Conservation (phyloP, 2,797 vertebrate species). For the Cichlasoma orientale region DNA sequence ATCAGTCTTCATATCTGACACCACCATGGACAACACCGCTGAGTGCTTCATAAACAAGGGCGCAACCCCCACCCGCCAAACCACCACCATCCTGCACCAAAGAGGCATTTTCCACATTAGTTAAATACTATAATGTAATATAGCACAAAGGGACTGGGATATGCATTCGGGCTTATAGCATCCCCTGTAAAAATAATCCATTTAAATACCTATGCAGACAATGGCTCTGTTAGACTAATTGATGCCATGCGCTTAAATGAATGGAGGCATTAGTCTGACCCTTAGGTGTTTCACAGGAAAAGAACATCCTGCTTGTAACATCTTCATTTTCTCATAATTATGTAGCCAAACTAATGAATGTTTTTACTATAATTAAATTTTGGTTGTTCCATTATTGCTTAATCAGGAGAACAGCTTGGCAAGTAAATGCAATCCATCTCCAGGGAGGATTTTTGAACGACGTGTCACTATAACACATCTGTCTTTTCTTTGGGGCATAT, state of each 20-base stretch:
- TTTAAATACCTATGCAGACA: conserved; percentile 57
- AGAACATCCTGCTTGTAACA: conserved; percentile 41
- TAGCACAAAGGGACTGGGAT: background rate
- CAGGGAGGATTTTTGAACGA: conserved; percentile 31
- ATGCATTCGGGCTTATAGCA: conserved; percentile 40
- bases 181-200: conserved; percentile 52
- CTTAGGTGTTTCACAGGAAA: conserved; percentile 46
- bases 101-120: conserved; percentile 12
- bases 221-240: conserved; percentile 65
- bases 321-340: conserved; percentile 55
- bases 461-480: conserved; percentile 26
- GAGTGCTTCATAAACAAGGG: conserved; percentile 1
- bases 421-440: conserved; percentile 38
- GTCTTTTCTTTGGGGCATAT: background rate
- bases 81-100: background rate
- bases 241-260: conserved; percentile 55
- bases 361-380: conserved; percentile 59
- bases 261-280: conserved; percentile 61
- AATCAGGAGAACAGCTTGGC: conserved; percentile 46
- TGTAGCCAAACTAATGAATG: conserved; percentile 41
- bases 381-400: conserved; percentile 29
- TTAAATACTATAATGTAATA: conserved; percentile 27
- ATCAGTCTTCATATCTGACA: conserved; percentile 34
- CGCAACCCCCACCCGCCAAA: background rate
- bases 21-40: background rate